Base-by-base conservation (phyloP, 2,113 vertebrate species). In the Melanocharis versteri region DNA sequence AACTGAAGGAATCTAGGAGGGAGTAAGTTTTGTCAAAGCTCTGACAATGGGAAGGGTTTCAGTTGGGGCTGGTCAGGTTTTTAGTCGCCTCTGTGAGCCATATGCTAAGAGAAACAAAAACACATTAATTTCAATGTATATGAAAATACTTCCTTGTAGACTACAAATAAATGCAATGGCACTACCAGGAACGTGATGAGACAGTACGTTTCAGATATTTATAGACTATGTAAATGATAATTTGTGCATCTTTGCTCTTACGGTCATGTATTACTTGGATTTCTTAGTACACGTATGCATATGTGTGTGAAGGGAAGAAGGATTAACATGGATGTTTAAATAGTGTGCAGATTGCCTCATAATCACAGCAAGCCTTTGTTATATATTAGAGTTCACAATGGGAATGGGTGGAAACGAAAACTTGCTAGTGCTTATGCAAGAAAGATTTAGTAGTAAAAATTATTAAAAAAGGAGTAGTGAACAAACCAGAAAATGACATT, bases 31-130 rank as follows among this genome's bases (percentile, higher is more conserved):
- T 72, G 21, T 35, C 27, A 61, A 51, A 66, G 7, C 9, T 75
- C 44, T 61, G 23, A 39, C 56, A 57, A 11, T 42, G 37, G 26
- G 9, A 79, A 65, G 5, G 39, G 7, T 65, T 89, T 83, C 26
- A 40, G 6, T 1, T 30, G 33, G 45, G 35, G 50, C 3, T 20
- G 37, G 1, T 48, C 2, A 2, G 12, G 10, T 24, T 39, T 87
- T 87, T 24, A 72, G 12, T n/a, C 0, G 4, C 28, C 12, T 40
- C 10, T 54, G 13, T 57, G 9, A 44, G 10, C 4, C 3, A 4
- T 28, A 20, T 17, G 31, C 16, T 31, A 20, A 21, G 35, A 17
- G 14, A 66, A 66, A 76, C 0, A 7, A 51, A 83, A 53, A 3
- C 0, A 0, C 6, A 8, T 27, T 48, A 6, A 24, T 53, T 86